Evolutionary conservation across 2,797 vertebrate species (phyloP), one percentile per base, ranked within the genome.

Genomic region (Girardinus metallicus): DNA sequence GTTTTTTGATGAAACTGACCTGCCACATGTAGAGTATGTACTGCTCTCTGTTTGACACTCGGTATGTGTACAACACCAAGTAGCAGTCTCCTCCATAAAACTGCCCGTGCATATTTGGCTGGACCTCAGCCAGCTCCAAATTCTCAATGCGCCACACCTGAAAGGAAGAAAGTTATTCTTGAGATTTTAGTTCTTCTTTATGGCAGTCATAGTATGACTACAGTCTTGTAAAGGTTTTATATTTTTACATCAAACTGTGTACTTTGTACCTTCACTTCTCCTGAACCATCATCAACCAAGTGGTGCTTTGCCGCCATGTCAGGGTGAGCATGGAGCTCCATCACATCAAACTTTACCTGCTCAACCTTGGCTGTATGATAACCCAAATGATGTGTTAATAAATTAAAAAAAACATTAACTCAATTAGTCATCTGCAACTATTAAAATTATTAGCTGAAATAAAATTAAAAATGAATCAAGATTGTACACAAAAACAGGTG

Each of bases 41-140:
- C 70, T 97, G 95, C 36, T 95, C 93, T 82, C 93, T 92, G 85
- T 93, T 92, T 29, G 95, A 92, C 75, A 84, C 95, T 73, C 88
- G 84, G 91, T 98, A 98, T 1, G 96, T 96, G 88, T 98, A 98
- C 31, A 98, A 92, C 75, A 98, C 92, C 84, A 98, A 86, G 92
- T 98, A 98, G 92, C 97, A 98, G 81, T 98, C 97, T 23, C 97
- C 97, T 43, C 97, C 97, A 0, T 98, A 98, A 88, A 98, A 98
- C 90, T 97, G 97, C 5, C 97, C 97, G 0, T 96, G 96, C 0
- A 89, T 95, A 70, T 89, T 96, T 26, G 94, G 96, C 23, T 95
- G 91, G 0, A 98, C 96, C 0, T 97, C 96, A 13, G 94, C 94
- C 89, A 97, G 94, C 81, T 97, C 94, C 82, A 96, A 77, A 39